These are phyloP conservation scores for Chrysogorgia sp. DNA, from an alignment of 92 coral and sea anemone genomes.

Conservation along the genomic window DNA sequence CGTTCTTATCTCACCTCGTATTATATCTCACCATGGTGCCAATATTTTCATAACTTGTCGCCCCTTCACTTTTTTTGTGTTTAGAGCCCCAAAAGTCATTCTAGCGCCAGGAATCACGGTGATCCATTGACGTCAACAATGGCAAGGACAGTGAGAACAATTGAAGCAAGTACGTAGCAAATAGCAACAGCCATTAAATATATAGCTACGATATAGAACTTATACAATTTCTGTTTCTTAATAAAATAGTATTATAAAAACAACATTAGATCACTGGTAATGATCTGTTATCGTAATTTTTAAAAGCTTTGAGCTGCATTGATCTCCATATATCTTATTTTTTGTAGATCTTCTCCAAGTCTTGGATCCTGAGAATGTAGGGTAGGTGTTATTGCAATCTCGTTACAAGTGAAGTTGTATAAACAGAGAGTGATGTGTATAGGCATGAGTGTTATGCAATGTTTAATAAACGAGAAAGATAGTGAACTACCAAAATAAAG, in stretches of 20 bases:
- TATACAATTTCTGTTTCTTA: too few relatives aligned
- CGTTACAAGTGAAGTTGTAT: not conserved
- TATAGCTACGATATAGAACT: too few relatives aligned
- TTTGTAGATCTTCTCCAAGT: conserved; percentile 69
- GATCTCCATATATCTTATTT: not conserved
- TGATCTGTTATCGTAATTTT: not conserved
- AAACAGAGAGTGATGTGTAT: too few relatives aligned
- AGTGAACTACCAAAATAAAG: too few relatives aligned
- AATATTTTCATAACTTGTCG: not conserved
- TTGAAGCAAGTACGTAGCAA: conserved; percentile 14
- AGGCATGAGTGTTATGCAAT: too few relatives aligned
- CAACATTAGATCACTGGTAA: too few relatives aligned
- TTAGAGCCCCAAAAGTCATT: conserved; percentile 6
- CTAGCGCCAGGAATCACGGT: conserved; percentile 10
- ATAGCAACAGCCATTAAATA: too few relatives aligned
- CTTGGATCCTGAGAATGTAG: conserved; percentile 90
- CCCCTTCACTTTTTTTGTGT: not conserved
- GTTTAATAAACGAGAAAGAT: too few relatives aligned
- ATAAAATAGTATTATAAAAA: too few relatives aligned
- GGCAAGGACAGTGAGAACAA: conserved; percentile 17
- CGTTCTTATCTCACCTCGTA: not conserved
- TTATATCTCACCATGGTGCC: too few relatives aligned
- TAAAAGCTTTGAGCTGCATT: not conserved
- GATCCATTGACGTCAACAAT: conserved; percentile 36
- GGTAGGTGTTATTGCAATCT: conserved; percentile 63